These are phyloP conservation scores for Synergus laeviventris DNA, from an alignment of 2,888 invertebrate species.

Conservation along the genomic window DNA sequence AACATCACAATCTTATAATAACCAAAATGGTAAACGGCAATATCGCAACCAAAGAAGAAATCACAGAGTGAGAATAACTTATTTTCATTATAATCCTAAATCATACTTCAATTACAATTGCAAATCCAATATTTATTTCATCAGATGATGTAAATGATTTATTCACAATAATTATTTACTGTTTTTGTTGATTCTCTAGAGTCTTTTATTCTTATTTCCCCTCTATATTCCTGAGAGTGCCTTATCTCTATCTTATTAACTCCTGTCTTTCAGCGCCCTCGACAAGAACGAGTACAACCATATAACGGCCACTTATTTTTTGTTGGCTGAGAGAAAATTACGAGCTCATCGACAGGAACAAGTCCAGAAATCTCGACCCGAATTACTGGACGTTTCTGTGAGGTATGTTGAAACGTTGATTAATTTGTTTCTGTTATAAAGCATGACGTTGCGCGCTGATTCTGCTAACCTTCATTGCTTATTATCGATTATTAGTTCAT, in stretches of 20 bases:
- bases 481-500: constrained; percentile 22
- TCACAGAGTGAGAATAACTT: constrained; percentile 84
- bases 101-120: neutral
- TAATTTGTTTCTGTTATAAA: constrained; percentile 15
- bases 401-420: constrained; percentile 58
- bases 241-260: constrained; percentile 26
- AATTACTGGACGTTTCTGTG: constrained; percentile 70
- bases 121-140: neutral
- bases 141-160: neutral
- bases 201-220: constrained; percentile 21
- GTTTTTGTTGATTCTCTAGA: constrained; percentile 2
- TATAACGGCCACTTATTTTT: constrained; percentile 98
- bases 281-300: constrained; percentile 98
- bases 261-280: constrained; percentile 82
- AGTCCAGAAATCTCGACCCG: constrained; percentile 73
- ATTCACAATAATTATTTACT: constrained; percentile 17
- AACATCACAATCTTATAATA: constrained; percentile 93
- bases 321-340: constrained; percentile 95
- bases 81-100: neutral
- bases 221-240: neutral
- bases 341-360: constrained; percentile 85
- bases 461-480: constrained; percentile 9
- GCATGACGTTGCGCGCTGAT: constrained; percentile 27
- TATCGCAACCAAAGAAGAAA: constrained; percentile 96
- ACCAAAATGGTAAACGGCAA: constrained; percentile 97